A percentile compares a stretch with the other conserved stretches of the same genome.
phyloP scores from a whole-genome alignment of 2,113 vertebrate genomes.

The Mormyrus lacerda region DNA sequence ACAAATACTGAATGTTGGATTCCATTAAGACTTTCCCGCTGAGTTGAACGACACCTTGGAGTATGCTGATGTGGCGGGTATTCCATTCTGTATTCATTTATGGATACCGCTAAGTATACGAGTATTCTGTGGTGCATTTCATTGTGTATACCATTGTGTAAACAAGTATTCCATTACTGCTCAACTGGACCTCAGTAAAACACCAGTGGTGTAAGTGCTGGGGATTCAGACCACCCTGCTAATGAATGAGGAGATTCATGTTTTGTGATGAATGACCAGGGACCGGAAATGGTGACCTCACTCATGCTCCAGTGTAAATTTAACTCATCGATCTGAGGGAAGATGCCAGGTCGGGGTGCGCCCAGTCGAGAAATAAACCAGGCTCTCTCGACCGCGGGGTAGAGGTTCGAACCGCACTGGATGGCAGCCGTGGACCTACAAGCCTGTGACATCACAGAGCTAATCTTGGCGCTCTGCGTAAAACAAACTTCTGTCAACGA shows the following conservation, averaged over 20 bases:
- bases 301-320: not conserved
- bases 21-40: not conserved
- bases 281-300: not conserved
- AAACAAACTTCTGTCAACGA: not conserved
- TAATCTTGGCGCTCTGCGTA: not conserved
- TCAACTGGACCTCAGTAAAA: not conserved
- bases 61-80: not conserved
- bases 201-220: not conserved
- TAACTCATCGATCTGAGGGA: not conserved
- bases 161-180: not conserved
- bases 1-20: not conserved
- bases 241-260: not conserved
- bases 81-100: not conserved
- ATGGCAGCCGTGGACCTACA: not conserved
- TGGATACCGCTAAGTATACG: not conserved
- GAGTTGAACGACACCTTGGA: not conserved
- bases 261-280: not conserved
- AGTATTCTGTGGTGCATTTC: not conserved
- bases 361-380: not conserved
- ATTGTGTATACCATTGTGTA: not conserved
- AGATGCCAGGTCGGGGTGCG: not conserved
- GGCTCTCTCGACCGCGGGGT: not conserved
- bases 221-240: not conserved
- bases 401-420: not conserved
- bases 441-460: not conserved